phyloP scores from a whole-genome alignment of 2,113 vertebrate genomes.

The Periophthalmodon schlosseri region DNA sequence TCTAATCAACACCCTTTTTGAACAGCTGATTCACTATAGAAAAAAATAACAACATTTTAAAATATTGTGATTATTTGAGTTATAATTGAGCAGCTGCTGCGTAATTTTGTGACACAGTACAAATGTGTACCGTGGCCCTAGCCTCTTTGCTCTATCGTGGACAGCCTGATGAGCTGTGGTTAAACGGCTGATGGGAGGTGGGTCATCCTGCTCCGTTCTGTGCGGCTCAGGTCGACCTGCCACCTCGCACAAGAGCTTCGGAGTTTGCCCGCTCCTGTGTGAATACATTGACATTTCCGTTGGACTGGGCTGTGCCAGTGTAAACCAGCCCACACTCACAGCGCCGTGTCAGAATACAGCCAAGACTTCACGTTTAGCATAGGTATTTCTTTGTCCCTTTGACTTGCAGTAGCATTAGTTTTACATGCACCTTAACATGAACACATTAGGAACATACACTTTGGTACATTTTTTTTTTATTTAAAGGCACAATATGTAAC shows the following conservation, averaged over 20 bases:
- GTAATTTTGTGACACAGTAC: background rate
- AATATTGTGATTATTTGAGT: background rate
- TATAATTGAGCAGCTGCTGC: background rate
- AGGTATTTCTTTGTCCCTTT: slow-evolving; percentile 11
- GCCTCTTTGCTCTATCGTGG: background rate
- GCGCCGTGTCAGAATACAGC: slow-evolving; percentile 14
- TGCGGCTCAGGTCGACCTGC: slow-evolving; percentile 11
- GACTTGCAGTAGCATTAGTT: background rate
- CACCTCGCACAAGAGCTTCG: slow-evolving; percentile 10
- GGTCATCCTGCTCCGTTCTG: background rate
- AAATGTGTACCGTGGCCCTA: background rate
- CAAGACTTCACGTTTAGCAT: slow-evolving; percentile 24
- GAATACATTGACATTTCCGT: slow-evolving; percentile 37
- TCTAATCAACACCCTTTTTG: too few relatives aligned
- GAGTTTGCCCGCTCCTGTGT: slow-evolving; percentile 1
- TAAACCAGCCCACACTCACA: slow-evolving; percentile 21
- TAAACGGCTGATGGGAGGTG: background rate
- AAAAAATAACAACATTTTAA: too few relatives aligned
- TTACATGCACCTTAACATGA: background rate
- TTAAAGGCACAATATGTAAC: background rate
- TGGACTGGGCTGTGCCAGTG: slow-evolving; percentile 9
- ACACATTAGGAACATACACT: background rate
- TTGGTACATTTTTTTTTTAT: background rate
- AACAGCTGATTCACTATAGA: too few relatives aligned
- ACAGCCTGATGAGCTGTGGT: background rate